Evolutionary conservation across 2,113 vertebrate genomes (phyloP), one percentile per base, ranked within the genome.

Genomic region (Damaliscus lunatus): DNA sequence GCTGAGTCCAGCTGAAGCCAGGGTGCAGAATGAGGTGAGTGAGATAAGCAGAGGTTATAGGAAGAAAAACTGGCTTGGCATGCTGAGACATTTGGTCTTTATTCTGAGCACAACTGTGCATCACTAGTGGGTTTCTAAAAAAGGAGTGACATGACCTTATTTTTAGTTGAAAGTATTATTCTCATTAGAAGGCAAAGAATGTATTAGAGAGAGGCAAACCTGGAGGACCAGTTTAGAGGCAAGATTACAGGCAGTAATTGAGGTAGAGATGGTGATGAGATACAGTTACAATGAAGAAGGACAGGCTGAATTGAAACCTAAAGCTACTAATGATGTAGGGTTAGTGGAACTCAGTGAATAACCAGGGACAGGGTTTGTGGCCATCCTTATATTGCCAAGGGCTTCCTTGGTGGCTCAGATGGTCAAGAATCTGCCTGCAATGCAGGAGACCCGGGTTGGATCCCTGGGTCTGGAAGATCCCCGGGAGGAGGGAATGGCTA

Each of bases 111-210:
- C 29, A 86, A 33, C 64, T 16, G 21, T n/a, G 31, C 50, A 7
- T 90, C 36, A 81, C 43, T 78, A 91, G 36, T n/a, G 31, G 16
- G 1, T 48, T 88, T 89, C 90, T 29, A 3, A 88, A 74, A 46
- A 52, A 74, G 12, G 11, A 84, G 9, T 43, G 23, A 85, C 27
- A 90, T 7, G 7, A 62, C 2, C 7, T 55, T 53, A 83, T 57
- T 78, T 94, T 96, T 95, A 53, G 36, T 84, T 90, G 48, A 53
- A 93, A 84, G 12, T 90, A 57, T 81, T 87, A 59, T 77, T 95
- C 90, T 83, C 36, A 46, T 57, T 55, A 59, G 31, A 64, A 87
- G 50, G 83, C 60, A 60, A 29, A 67, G 36, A 62, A 74, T 93
- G 21, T 84, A 40, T 62, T 81, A 60, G 12, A 85, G 27, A 80